Evolutionary conservation across 2,113 vertebrate species (phyloP), one percentile per base, ranked within the genome.

Genomic region (Genyomyrus donnyi): DNA sequence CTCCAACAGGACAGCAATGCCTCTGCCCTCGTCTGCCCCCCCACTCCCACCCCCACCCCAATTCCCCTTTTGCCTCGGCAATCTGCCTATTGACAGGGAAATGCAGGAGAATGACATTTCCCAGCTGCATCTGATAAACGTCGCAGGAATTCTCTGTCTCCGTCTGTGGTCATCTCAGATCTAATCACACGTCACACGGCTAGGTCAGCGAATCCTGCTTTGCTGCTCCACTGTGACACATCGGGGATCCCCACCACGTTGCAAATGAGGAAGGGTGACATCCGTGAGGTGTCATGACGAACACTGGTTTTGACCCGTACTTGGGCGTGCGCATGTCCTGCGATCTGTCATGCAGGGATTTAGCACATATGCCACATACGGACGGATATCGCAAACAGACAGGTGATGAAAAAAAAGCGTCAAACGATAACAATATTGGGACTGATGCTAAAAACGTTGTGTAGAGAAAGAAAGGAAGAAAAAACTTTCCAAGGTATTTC

Each of bases 51-150:
- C 70, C 8, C 24, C 35, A 27, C n/a, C 89, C 5, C 3, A 19
- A 31, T 6, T 70, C 31, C 48, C 70, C 49, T 48, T 35, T 89
- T 46, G 88, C 88, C 90, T 85, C 83, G 46, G 89, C 90, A 93
- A 92, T 95, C 93, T 93, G 93, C 90, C 91, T 84, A 91, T 90
- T 90, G 91, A 87, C 74, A 53, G 74, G 89, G 53, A 90, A 74
- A 90, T 84, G 90, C 90, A 90, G 90, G 90, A 80, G 53, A 91
- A 89, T 92, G 94, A 93, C 91, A 92, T 93, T 92, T 93, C 58
- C 92, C 91, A 88, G 94, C 91, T 93, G 92, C 92, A 90, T 92
- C 91, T 66, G 48, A 87, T 48, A 27, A 88, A 89, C 46, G 88
- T 86, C 88, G 80, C 83, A 88, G 80, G 49, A 66, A 88, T 84